These are phyloP conservation scores for Corythoichthys intestinalis DNA, from an alignment of 2,113 vertebrate species.

Conservation along the genomic window DNA sequence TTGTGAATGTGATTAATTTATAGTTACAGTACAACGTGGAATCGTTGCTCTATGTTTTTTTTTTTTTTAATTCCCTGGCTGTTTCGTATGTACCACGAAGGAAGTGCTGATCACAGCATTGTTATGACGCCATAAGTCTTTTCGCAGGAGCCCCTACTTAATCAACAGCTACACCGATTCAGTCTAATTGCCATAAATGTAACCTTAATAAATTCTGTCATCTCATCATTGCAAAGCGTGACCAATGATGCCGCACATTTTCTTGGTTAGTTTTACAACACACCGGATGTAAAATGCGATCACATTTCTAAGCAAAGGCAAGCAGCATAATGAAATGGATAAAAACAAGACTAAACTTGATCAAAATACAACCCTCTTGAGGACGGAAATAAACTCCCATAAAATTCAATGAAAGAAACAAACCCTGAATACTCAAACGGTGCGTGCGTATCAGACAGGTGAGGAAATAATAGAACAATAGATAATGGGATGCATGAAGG, in stretches of 20 bases:
- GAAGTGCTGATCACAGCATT: slow-evolving; percentile 4
- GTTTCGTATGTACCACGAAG: not conserved
- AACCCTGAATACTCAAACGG: not conserved
- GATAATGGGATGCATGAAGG: slow-evolving; percentile 16
- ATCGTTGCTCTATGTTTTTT: slow-evolving; percentile 1
- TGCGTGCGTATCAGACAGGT: not conserved
- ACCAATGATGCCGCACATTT: not conserved
- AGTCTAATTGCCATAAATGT: not conserved
- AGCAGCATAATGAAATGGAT: slow-evolving; percentile 7
- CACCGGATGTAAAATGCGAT: not conserved
- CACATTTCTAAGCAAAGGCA: not conserved
- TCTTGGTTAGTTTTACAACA: not conserved
- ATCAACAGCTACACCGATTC: not conserved
- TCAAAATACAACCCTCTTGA: slow-evolving; percentile 19
- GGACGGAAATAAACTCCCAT: slow-evolving; percentile 10
- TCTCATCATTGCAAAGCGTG: not conserved
- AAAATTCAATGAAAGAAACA: slow-evolving; percentile 24
- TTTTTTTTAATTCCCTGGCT: not conserved
- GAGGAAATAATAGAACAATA: not conserved
- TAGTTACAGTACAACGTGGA: not conserved
- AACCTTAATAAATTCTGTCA: not conserved
- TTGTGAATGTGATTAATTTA: slow-evolving; percentile 30
- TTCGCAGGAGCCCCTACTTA: not conserved
- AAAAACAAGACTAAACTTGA: slow-evolving; percentile 2
- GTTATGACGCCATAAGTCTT: not conserved